A percentile compares a stretch with the other conserved stretches of the same genome.
phyloP scores from a whole-genome alignment of 2,797 vertebrate species.

The Acrossocheilus fasciatus region DNA sequence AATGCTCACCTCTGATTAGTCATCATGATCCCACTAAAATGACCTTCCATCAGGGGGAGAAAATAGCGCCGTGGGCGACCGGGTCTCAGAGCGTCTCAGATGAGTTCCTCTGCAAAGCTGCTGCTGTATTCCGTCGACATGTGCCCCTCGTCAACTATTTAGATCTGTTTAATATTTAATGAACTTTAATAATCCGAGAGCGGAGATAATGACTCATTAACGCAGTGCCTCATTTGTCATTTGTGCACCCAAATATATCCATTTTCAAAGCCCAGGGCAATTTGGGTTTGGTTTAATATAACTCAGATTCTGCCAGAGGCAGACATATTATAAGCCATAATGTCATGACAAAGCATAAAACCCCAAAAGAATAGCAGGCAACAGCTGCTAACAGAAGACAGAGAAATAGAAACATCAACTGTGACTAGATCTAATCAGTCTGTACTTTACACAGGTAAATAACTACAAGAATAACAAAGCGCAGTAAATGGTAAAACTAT shows the following conservation, averaged over 20 bases:
- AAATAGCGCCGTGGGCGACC: constrained; percentile 53
- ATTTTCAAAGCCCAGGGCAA: constrained; percentile 53
- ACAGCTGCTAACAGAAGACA: constrained; percentile 20
- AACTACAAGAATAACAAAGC: background rate
- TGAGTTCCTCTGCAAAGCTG: constrained; percentile 45
- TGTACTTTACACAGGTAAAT: background rate
- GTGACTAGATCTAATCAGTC: background rate
- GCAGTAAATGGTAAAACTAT: background rate
- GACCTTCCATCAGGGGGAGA: constrained; percentile 55
- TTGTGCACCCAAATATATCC: constrained; percentile 55
- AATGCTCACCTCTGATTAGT: constrained; percentile 58
- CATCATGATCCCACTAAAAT: constrained; percentile 57
- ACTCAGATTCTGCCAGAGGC: constrained; percentile 39
- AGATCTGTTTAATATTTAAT: constrained; percentile 64
- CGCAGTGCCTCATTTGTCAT: constrained; percentile 57
- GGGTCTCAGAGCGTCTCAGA: constrained; percentile 43
- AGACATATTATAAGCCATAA: constrained; percentile 43
- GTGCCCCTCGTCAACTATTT: constrained; percentile 62
- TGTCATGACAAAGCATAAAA: constrained; percentile 34
- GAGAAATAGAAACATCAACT: background rate
- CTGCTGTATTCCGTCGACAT: constrained; percentile 54
- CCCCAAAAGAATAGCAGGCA: background rate
- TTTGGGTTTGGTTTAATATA: constrained; percentile 54
- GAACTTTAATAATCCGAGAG: constrained; percentile 61
- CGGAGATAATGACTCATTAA: constrained; percentile 63